Conservation (phyloP, 1,140 invertebrate species). For the Magallana angulata region DNA sequence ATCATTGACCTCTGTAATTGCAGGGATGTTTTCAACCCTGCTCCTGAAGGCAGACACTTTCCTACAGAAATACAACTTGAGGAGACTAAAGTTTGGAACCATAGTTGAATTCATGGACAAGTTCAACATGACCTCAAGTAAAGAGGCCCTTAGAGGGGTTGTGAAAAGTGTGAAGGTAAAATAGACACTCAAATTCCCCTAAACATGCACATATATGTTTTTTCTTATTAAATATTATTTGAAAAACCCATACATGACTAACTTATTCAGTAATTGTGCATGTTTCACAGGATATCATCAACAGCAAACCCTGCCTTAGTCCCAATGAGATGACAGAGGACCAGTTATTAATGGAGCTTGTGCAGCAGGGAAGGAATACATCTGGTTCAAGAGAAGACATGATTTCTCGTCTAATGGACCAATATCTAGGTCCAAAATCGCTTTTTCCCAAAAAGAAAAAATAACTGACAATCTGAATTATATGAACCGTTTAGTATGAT, state of each 20-base stretch:
- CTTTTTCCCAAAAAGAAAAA: too few species aligned
- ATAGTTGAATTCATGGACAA: slow-evolving; percentile 56
- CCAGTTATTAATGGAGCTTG: slow-evolving; percentile 55
- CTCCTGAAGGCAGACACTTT: slow-evolving; percentile 54
- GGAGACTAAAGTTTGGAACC: slow-evolving; percentile 58
- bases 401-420: slow-evolving; percentile 47
- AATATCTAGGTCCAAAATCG: slow-evolving; percentile 44
- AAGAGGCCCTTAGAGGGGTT: slow-evolving; percentile 54
- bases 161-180: slow-evolving; percentile 61
- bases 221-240: too few species aligned
- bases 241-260: too few species aligned
- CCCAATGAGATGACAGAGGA: slow-evolving; percentile 64
- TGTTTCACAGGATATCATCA: slow-evolving; percentile 56
- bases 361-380: slow-evolving; percentile 46
- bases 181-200: too few species aligned
- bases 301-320: slow-evolving; percentile 65
- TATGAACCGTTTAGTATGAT: too few species aligned
- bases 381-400: slow-evolving; percentile 55
- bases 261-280: neutral
- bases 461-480: too few species aligned
- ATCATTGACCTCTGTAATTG: neutral
- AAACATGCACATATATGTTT: too few species aligned
- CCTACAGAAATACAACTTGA: slow-evolving; percentile 57
- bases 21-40: slow-evolving; percentile 47
- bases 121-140: slow-evolving; percentile 52